These are phyloP conservation scores for Drosophila falleni DNA, from an alignment of 2,888 invertebrate genomes.

Conservation along the genomic window DNA sequence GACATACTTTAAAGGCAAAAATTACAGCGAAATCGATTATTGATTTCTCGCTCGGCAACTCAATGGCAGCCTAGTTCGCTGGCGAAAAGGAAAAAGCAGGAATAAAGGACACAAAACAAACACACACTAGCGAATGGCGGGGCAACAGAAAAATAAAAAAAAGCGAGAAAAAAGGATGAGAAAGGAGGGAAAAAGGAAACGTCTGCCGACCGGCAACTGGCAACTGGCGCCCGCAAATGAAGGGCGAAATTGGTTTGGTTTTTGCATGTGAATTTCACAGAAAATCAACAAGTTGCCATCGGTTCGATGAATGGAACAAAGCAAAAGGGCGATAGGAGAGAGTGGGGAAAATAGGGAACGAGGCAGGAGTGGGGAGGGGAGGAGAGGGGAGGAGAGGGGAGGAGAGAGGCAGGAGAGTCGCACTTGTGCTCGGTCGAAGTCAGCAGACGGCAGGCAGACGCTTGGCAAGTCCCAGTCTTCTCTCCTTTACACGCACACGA, in stretches of 20 bases:
- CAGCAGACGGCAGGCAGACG: slow-evolving; percentile 77
- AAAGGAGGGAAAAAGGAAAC: not conserved
- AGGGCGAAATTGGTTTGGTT: slow-evolving; percentile 81
- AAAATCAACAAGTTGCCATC: slow-evolving; percentile 83
- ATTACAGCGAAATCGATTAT: slow-evolving; percentile 73
- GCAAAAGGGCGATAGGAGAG: slow-evolving; percentile 13
- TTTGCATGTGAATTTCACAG: slow-evolving; percentile 77
- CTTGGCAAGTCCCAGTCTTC: slow-evolving; percentile 46
- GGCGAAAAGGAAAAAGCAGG: slow-evolving; percentile 48
- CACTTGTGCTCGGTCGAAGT: slow-evolving; percentile 69
- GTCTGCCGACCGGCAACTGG: slow-evolving; percentile 39
- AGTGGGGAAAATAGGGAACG: not conserved
- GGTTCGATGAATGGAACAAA: slow-evolving; percentile 73
- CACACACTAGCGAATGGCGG: slow-evolving; percentile 37
- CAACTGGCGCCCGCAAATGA: slow-evolving; percentile 69
- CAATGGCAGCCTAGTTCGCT: slow-evolving; percentile 68
- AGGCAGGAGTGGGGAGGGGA: slow-evolving; percentile 1
- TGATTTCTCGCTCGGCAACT: slow-evolving; percentile 58
- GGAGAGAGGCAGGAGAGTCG: slow-evolving; percentile 29
- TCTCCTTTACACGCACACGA: slow-evolving; percentile 63
- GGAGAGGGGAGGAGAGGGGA: not conserved
- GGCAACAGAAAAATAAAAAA: slow-evolving; percentile 24
- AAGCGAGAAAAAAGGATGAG: slow-evolving; percentile 2
- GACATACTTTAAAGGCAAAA: slow-evolving; percentile 50
- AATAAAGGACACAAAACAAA: slow-evolving; percentile 61